Evolutionary conservation across 2,888 invertebrate species (phyloP), one percentile per base, ranked within the genome.

Genomic region (Pachycephus smyrnensis): DNA sequence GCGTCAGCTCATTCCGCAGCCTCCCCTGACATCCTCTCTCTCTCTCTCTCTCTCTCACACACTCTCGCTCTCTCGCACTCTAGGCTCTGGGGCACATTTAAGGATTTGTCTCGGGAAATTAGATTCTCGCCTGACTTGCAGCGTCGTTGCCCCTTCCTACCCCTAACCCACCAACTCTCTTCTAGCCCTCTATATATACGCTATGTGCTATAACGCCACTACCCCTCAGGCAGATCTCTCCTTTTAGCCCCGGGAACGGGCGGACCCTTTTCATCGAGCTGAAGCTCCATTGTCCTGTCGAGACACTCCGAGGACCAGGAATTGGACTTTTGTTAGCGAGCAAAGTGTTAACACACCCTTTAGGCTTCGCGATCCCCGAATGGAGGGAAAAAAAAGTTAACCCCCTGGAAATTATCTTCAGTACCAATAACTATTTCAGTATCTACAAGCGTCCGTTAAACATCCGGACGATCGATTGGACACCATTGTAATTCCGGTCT

Each of bases 31-130:
- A 77, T 75, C 75, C 77, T 76, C 40, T 1, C 23, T 15, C 40
- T 4, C 40, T 40, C 40, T 40, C 40, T 40, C 40, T 40, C 23
- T 23, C 23, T 40, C 15, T 55, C 55, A 23, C 15, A 23, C 55
- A 55, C 55, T 55, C 55, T 55, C 9, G 55, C 55, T 55, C 80
- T 37, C 79, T 75, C 81, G 79, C 81, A 79, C 79, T 79, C 78
- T 76, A 81, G 84, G 84, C 88, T 89, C 87, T 85, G 79, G 87
- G 89, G 90, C 87, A 86, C 88, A 87, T 89, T 89, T 88, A 88
- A 89, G 90, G 90, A 89, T 90, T 90, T 89, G 88, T 89, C 89
- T 88, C 89, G 89, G 88, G 88, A 88, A 91, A 90, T 90, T 89
- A 91, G 89, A 89, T 89, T 89, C 88, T 89, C 87, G 88, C 86